Evolutionary conservation across 2,113 vertebrate genomes (phyloP), one percentile per base, ranked within the genome.

Genomic region (Festucalex cinctus): DNA sequence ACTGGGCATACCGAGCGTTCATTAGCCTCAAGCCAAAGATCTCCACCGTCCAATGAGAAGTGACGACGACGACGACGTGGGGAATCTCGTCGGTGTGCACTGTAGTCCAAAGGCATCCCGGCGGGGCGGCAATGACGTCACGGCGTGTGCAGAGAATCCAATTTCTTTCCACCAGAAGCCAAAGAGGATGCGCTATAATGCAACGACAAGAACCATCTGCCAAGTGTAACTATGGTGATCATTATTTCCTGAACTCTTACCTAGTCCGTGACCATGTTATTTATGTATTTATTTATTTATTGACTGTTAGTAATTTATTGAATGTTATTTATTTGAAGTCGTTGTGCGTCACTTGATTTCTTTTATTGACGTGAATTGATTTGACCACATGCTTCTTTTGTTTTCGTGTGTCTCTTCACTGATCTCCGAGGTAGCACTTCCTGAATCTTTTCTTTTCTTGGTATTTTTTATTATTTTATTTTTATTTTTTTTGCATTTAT

Each of bases 211-310:
- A 58, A 70, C 73, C 75, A 64, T 73, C 61, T 57, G 13, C 61
- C 24, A 16, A n/a, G 41, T 46, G 39, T 41, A 77, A 80, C 62
- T 74, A 77, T 9, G 35, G 58, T 54, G 41, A 84, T 75, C 56
- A 63, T 32, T 14, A 75, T 56, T 69, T 70, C 72, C 69, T 49
- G 53, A 69, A 75, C 73, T 80, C 68, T 87, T 69, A 68, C 66
- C 61, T 71, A 72, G 74, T 82, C 78, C 65, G 82, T 75, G 77
- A 81, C 80, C 66, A 76, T 89, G 85, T 90, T 92, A 93, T 92
- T 92, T 93, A 93, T 93, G 74, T 93, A 92, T 92, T 89, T 92
- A 92, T 93, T 92, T 93, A 93, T 93, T 93, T 93, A 93, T 93
- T 93, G 72, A 89, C 74, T 86, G 74, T 88, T 79, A 82, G 82